Evolutionary conservation across 1,140 invertebrate genomes (phyloP).

Genomic region (Cephus cinctus): DNA sequence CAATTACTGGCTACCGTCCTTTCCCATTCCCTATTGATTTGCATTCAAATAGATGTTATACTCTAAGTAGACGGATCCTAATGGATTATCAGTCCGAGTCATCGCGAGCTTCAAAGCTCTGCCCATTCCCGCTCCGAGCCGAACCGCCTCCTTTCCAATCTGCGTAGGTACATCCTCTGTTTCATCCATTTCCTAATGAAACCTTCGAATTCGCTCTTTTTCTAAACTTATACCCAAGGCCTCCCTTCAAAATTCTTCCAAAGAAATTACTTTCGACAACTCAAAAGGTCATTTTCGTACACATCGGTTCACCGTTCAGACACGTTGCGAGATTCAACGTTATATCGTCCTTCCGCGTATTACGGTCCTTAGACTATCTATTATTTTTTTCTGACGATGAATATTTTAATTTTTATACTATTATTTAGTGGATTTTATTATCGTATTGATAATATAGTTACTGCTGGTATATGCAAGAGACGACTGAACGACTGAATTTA

Average conservation of each 20-base stretch:
- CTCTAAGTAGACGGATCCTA: slow-evolving; percentile 58
- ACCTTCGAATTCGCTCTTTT: slow-evolving; percentile 47
- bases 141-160: slow-evolving; percentile 39
- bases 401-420: too few species aligned
- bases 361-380: too few species aligned
- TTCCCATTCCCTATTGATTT: slow-evolving; percentile 56
- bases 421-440: too few species aligned
- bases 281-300: too few species aligned
- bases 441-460: too few species aligned
- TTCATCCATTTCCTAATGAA: slow-evolving; percentile 58
- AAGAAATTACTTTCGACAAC: background rate
- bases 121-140: slow-evolving; percentile 15
- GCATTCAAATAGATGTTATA: slow-evolving; percentile 59
- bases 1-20: slow-evolving; percentile 54
- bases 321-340: slow-evolving; percentile 10
- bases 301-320: too few species aligned
- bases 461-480: too few species aligned
- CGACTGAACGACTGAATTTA: too few species aligned
- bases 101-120: slow-evolving; percentile 54
- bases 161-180: slow-evolving; percentile 47
- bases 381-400: too few species aligned
- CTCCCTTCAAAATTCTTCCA: background rate
- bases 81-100: slow-evolving; percentile 58
- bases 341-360: too few species aligned
- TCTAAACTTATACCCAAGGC: slow-evolving; percentile 38